Base-by-base conservation (phyloP, 2,113 vertebrate genomes). In the Indicator indicator region DNA sequence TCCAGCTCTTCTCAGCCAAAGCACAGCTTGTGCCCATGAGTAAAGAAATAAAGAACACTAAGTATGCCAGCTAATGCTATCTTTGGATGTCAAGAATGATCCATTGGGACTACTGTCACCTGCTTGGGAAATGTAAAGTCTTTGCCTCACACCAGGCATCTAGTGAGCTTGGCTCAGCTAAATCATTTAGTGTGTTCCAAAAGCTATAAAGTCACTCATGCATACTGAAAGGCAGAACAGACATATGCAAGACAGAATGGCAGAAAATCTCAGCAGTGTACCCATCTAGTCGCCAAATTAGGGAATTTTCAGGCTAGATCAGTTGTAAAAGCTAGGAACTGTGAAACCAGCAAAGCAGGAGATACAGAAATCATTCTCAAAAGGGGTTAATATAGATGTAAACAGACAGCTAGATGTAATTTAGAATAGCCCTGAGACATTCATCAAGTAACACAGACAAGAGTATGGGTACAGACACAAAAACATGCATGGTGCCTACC, bases 401-500 rank as follows among this genome's bases (percentile, higher is more conserved):
- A 87, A 42, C 8, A 79, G 73, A 42, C n/a, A 77, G 23, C 42
- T 33, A 65, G 9, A 73, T 56, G 2, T 30, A 80, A 73, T n/a
- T 70, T 52, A 80, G 50, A 18, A 59, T 2, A 74, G 65, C 10
- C 40, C 55, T 23, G 15, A 60, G 58, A 62, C 60, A 89, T 44
- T 14, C 70, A 60, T 70, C 32, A 63, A 63, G 26, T 32, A 63
- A 79, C 54, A 71, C 27, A 64, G 54, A 42, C 11, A 68, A 79
- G 54, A 33, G 46, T 12, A 32, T 0, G 8, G 18, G n/a, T 8
- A 55, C 3, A 71, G 70, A 55, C 44, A 33, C 20, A 73, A 46
- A 42, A 58, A 9, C 59, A 70, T 0, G 5, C 5, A 48, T 0
- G 1, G 13, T 15, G 52, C 36, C 59, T 44, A 11, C 17, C 24